These are phyloP conservation scores for Cepaea hortensis DNA, from an alignment of 2,888 invertebrate species.

Conservation along the genomic window DNA sequence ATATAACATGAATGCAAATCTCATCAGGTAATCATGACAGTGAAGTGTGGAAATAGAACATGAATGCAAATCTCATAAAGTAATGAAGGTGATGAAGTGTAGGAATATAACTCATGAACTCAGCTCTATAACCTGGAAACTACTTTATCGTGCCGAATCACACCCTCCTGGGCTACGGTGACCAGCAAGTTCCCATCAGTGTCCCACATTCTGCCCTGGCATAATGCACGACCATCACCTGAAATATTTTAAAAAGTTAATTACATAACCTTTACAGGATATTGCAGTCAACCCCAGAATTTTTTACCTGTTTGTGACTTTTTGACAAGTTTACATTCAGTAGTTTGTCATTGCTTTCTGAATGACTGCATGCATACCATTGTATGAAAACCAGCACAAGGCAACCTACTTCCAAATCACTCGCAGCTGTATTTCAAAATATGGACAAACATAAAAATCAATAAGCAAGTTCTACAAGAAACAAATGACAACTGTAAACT, in stretches of 20 bases:
- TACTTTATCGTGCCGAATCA: conserved; percentile 59
- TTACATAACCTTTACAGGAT: too few relatives aligned
- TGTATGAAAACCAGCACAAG: background rate
- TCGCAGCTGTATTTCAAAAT: too few relatives aligned
- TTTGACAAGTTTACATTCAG: too few relatives aligned
- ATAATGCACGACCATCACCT: conserved; percentile 74
- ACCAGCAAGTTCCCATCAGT: conserved; percentile 76
- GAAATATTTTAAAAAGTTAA: conserved; percentile 44
- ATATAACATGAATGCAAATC: background rate
- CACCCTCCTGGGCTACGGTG: conserved; percentile 77
- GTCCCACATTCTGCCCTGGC: conserved; percentile 76
- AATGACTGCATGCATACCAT: too few relatives aligned
- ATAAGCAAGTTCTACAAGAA: too few relatives aligned
- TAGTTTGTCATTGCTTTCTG: too few relatives aligned
- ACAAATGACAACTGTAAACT: too few relatives aligned
- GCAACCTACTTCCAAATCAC: too few relatives aligned
- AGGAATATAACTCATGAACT: background rate
- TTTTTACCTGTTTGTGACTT: too few relatives aligned
- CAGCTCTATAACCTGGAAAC: background rate
- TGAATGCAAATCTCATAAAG: background rate
- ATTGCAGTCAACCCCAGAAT: too few relatives aligned
- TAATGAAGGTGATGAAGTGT: background rate
- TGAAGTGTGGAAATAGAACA: background rate
- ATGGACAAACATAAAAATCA: too few relatives aligned
- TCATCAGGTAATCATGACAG: background rate